Percentiles rank a stretch among this genome's conserved stretches.
These are phyloP conservation scores for Sussaba pulchella DNA, from an alignment of 2,888 invertebrate genomes.

Conservation along the genomic window DNA sequence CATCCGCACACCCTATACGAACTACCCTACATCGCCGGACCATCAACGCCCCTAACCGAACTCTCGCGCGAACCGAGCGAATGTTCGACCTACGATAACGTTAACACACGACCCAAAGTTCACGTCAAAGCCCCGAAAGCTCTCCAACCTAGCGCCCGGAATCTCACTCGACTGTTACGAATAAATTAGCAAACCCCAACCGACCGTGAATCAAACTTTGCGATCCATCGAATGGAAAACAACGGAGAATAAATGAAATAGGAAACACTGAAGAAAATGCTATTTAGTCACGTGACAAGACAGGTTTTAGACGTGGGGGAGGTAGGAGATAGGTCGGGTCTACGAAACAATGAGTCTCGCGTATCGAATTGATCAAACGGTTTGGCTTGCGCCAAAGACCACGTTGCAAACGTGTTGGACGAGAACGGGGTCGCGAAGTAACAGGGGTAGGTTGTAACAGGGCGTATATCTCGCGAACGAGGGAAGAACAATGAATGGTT, in stretches of 20 bases:
- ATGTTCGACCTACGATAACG: background rate
- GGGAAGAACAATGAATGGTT: no score
- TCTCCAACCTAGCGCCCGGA: no score
- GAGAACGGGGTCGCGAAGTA: no score
- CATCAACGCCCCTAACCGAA: background rate
- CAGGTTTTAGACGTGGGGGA: background rate
- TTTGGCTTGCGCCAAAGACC: background rate
- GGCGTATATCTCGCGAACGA: no score
- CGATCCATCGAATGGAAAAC: constrained; percentile 30
- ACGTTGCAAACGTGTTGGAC: no score
- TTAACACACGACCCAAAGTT: background rate
- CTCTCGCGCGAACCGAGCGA: background rate
- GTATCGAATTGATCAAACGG: constrained; percentile 29
- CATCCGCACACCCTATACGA: constrained; percentile 7
- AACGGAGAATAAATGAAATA: no score
- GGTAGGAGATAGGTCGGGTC: background rate
- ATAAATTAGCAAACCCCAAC: constrained; percentile 45
- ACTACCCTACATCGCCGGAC: background rate
- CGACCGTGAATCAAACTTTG: constrained; percentile 20
- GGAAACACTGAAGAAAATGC: constrained; percentile 16
- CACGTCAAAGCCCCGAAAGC: background rate
- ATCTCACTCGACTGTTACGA: constrained; percentile 8
- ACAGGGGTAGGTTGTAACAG: no score
- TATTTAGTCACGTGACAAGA: constrained; percentile 32
- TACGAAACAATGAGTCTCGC: background rate